Conservation (phyloP, 2,888 invertebrate genomes). For the Barypeithes pellucidus region DNA sequence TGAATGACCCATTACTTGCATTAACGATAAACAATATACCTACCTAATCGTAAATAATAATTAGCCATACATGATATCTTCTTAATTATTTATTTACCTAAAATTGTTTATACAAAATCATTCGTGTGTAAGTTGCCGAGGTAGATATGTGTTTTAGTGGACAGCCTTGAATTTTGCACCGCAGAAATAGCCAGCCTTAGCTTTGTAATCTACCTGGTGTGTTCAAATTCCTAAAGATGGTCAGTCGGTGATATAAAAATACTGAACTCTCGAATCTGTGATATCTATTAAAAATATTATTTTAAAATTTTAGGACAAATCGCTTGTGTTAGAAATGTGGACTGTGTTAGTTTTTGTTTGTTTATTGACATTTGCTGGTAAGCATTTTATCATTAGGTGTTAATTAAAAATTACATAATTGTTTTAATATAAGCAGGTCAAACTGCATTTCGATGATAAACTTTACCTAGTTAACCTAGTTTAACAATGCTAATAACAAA, state of each 20-base stretch:
- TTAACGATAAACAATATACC: background rate
- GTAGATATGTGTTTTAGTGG: conserved; percentile 55
- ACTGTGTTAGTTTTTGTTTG: conserved; percentile 7
- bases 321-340: background rate
- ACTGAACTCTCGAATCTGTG: background rate
- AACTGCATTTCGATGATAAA: background rate
- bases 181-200: conserved; percentile 19
- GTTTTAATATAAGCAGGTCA: conserved; percentile 1
- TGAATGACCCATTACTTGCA: too few relatives aligned
- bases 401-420: conserved; percentile 11
- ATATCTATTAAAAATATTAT: background rate
- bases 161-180: conserved; percentile 61
- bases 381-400: conserved; percentile 7
- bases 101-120: conserved; percentile 58
- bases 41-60: conserved; percentile 4
- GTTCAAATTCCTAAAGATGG: conserved; percentile 15
- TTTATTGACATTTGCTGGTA: conserved; percentile 16
- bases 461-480: background rate
- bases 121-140: conserved; percentile 58
- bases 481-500: background rate
- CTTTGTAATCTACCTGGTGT: conserved; percentile 4
- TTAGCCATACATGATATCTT: conserved; percentile 15
- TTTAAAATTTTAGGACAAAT: conserved; percentile 12
- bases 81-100: conserved; percentile 30
- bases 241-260: conserved; percentile 22